A percentile compares a stretch with the other conserved stretches of the same genome.
These are phyloP conservation scores for Meloe dianella DNA, from an alignment of 2,888 invertebrate genomes.

Conservation along the genomic window DNA sequence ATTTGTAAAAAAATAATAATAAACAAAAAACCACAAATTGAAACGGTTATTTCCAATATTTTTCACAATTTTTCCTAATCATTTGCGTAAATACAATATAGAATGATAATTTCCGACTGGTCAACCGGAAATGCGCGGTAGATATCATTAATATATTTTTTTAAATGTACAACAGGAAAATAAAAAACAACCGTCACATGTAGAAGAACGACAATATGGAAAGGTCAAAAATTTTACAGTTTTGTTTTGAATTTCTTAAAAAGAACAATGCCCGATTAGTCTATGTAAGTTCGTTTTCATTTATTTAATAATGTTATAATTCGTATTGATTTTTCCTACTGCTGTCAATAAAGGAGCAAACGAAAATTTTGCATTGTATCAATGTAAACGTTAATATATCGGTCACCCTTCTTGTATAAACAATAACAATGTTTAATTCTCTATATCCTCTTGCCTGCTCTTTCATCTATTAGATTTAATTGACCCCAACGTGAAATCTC, in stretches of 20 bases:
- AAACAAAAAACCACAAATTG: neutral
- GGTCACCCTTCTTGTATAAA: neutral
- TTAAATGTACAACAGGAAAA: slow-evolving; percentile 2
- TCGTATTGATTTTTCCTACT: neutral
- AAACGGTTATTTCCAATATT: slow-evolving; percentile 7
- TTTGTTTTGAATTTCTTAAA: neutral
- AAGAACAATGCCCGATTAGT: neutral
- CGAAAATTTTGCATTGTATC: neutral
- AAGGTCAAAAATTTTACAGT: neutral
- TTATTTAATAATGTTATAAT: neutral
- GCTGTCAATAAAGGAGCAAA: neutral
- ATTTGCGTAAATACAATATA: neutral
- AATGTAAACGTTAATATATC: neutral
- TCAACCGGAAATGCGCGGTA: slow-evolving; percentile 6
- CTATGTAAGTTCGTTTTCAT: neutral
- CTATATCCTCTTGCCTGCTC: slow-evolving; percentile 9
- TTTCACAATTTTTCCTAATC: neutral
- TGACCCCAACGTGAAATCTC: slow-evolving; percentile 10
- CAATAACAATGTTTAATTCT: neutral
- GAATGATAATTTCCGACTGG: slow-evolving; percentile 2
- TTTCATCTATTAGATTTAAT: slow-evolving; percentile 9
- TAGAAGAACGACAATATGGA: neutral
- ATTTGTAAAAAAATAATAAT: neutral
- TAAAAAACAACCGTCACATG: neutral
- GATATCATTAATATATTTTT: neutral